Conservation (phyloP, 2,113 vertebrate genomes). For the Pristiophorus japonicus region DNA sequence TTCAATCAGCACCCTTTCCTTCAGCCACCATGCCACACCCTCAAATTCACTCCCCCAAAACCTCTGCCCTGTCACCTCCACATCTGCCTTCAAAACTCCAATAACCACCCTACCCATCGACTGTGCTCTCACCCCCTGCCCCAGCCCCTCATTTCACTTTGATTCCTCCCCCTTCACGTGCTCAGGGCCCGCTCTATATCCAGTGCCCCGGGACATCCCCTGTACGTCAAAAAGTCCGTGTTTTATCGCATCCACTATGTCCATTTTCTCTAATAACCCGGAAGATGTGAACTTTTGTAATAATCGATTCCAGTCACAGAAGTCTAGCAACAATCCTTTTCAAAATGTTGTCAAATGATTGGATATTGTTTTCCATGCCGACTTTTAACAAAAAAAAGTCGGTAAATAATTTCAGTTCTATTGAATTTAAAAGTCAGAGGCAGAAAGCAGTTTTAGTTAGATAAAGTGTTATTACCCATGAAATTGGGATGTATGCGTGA, state of each 20-base stretch:
- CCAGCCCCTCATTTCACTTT: background rate
- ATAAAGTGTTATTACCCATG: background rate
- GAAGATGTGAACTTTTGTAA: background rate
- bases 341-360: background rate
- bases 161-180: background rate
- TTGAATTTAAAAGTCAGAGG: background rate
- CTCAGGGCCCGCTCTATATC: background rate
- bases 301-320: background rate
- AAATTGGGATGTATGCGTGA: background rate
- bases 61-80: background rate
- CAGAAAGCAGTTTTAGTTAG: slow-evolving; percentile 2
- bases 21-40: background rate
- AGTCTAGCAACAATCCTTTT: background rate
- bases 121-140: background rate
- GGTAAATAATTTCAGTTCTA: background rate
- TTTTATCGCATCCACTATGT: background rate
- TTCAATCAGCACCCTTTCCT: background rate
- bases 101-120: background rate
- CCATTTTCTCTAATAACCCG: background rate
- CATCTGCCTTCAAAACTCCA: background rate
- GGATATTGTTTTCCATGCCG: background rate
- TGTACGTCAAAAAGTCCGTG: background rate
- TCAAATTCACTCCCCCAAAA: background rate
- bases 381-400: background rate
- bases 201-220: background rate